Evolutionary conservation across 2,797 vertebrate genomes (phyloP).

Genomic region (Melanotaenia parkinsoni): DNA sequence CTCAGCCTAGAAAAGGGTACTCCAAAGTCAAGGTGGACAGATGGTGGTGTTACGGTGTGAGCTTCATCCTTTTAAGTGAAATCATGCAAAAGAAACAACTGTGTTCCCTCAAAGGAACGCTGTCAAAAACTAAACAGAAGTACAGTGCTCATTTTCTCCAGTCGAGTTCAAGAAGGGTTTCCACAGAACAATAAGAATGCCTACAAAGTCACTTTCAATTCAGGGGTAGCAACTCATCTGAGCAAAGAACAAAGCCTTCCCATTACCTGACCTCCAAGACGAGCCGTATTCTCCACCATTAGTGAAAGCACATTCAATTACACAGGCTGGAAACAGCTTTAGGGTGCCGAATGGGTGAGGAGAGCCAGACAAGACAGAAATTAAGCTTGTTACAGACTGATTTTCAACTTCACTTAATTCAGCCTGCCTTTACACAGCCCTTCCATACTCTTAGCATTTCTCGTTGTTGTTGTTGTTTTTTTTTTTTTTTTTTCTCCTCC

Average conservation of each 20-base stretch:
- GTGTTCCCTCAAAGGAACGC: conserved; percentile 63
- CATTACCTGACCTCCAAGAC: conserved; percentile 71
- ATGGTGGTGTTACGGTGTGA: conserved; percentile 67
- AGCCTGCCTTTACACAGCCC: conserved; percentile 65
- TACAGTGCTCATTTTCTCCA: conserved; percentile 47
- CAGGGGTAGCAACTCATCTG: conserved; percentile 53
- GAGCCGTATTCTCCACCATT: conserved; percentile 57
- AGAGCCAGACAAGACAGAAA: conserved; percentile 76
- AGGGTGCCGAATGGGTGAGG: conserved; percentile 60
- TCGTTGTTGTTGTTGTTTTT: not conserved
- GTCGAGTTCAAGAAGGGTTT: conserved; percentile 37
- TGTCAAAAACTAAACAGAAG: conserved; percentile 51
- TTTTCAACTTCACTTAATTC: conserved; percentile 83
- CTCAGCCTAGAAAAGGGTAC: conserved; percentile 62
- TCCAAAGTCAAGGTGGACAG: conserved; percentile 80
- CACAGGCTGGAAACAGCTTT: conserved; percentile 67
- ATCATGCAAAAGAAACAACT: conserved; percentile 76
- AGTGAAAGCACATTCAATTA: conserved; percentile 73
- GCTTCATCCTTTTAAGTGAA: conserved; percentile 71
- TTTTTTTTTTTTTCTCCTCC: conserved; percentile 10
- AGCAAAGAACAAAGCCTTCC: conserved; percentile 69
- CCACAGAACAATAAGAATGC: conserved; percentile 42
- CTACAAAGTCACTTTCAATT: conserved; percentile 63
- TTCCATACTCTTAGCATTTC: conserved; percentile 50
- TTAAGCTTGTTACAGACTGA: conserved; percentile 77